These are phyloP conservation scores for Cnemophilus loriae DNA, from an alignment of 2,113 vertebrate genomes.

Conservation along the genomic window DNA sequence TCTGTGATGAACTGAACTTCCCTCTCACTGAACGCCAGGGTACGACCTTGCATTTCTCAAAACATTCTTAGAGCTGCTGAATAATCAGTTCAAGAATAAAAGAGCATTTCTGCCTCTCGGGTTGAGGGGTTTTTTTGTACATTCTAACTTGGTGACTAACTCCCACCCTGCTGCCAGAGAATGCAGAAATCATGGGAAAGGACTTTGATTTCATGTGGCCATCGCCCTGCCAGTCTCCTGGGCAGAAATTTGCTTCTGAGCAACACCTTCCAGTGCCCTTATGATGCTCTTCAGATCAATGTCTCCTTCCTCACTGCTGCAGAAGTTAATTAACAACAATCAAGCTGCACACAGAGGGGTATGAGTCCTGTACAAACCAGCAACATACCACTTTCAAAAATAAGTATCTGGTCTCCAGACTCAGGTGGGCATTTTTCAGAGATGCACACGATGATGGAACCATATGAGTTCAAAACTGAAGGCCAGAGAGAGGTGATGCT, in stretches of 20 bases:
- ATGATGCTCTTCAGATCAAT: not conserved
- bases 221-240: not conserved
- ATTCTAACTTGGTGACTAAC: not conserved
- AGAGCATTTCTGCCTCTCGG: not conserved
- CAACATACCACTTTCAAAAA: not conserved
- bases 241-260: not conserved
- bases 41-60: not conserved
- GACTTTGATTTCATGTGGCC: not conserved
- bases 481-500: not conserved
- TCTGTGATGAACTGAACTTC: not conserved
- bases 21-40: not conserved
- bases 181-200: not conserved
- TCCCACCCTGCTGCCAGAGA: not conserved
- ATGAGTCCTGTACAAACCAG: not conserved
- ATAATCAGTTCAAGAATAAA: not conserved
- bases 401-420: not conserved
- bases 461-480: not conserved
- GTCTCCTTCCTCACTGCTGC: not conserved
- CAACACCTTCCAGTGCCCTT: not conserved
- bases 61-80: constrained; percentile 22
- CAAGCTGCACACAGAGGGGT: not conserved
- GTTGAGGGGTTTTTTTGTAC: not conserved
- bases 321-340: not conserved
- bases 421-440: not conserved
- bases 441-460: not conserved